Conservation (phyloP, 2,888 invertebrate species). For the Phasia obesa region DNA sequence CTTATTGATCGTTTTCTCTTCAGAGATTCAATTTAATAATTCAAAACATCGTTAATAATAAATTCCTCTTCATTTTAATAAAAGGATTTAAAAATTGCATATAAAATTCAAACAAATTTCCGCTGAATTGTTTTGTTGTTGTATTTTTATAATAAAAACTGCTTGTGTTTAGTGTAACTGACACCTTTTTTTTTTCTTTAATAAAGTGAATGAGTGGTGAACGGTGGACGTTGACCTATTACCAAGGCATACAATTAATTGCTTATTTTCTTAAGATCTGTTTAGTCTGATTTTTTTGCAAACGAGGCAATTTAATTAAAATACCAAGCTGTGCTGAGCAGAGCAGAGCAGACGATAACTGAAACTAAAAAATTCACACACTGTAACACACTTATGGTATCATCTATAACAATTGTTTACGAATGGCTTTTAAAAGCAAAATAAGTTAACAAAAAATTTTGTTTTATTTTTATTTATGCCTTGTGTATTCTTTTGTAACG, state of each 20-base stretch:
- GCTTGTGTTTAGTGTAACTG: constrained; percentile 27
- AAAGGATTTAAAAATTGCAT: too few species aligned
- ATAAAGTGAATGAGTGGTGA: constrained; percentile 2
- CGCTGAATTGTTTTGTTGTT: constrained; percentile 12
- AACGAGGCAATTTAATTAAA: constrained; percentile 9
- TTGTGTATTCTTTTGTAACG: not conserved
- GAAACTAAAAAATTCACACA: constrained; percentile 63
- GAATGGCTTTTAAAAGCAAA: constrained; percentile 4
- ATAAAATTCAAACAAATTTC: constrained; percentile 14
- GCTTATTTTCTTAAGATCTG: constrained; percentile 39
- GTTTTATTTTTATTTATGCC: not conserved
- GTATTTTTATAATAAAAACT: constrained; percentile 12
- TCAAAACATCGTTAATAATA: too few species aligned
- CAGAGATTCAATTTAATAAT: too few species aligned
- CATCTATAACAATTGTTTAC: constrained; percentile 5
- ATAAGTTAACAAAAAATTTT: constrained; percentile 15
- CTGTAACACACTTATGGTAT: constrained; percentile 50
- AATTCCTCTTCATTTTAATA: too few species aligned
- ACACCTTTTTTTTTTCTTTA: constrained; percentile 27
- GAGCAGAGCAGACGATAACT: constrained; percentile 46
- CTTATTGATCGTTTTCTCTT: too few species aligned
- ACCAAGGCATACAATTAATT: constrained; percentile 47
- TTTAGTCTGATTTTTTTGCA: constrained; percentile 24
- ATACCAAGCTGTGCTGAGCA: too few species aligned
- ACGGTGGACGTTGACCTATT: constrained; percentile 60